Base-by-base conservation (phyloP, 2,888 invertebrate genomes). In the Eurytoma adleriae region DNA sequence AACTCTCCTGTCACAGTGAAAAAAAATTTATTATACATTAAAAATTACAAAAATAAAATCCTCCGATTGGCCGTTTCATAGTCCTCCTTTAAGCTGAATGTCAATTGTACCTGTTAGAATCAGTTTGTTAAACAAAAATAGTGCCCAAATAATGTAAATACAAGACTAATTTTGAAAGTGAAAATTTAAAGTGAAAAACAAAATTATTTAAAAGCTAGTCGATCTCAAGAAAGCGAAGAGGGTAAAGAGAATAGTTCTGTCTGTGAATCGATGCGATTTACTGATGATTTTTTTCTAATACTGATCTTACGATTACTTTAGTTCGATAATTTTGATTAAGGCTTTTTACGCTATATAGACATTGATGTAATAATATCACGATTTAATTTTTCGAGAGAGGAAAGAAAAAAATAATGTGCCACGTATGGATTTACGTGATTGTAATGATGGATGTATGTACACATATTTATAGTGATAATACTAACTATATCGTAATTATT, bases 401-500 rank as follows among this genome's bases (percentile, higher is more conserved):
- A 72, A 70, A 64, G 27, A 74, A 67, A n/a, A 77, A 56, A 68
- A 52, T 18, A 48, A 69, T 69, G 69, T 77, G 69, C 64, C 54
- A 73, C 66, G 76, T 70, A 67, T 79, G 5, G 40, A 67, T 67
- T 1, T 81, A 81, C 75, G 72, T 79, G 71, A 40, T 81, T 81
- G 61, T 75, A 78, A 78, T 27, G 56, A 72, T 81, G 67, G 57
- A 79, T 82, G 81, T 79, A 76, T 74, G 76, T 79, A 81, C 68
- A 74, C 73, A 81, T 79, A 79, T 79, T 79, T 82, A 66, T 79
- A 72, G 40, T 18, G 75, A 78, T 81, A 81, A 50, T 67, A 79
- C 72, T 76, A 75, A 81, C 67, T 79, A 57, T 75, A 76, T 73
- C 50, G 40, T 76, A 67, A 69, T 68, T 75, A 62, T 76, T 79